A percentile compares a stretch with the other conserved stretches of the same genome.
Evolutionary conservation across 2,113 vertebrate species (phyloP).

Genomic region (Pseudopipra pipra): DNA sequence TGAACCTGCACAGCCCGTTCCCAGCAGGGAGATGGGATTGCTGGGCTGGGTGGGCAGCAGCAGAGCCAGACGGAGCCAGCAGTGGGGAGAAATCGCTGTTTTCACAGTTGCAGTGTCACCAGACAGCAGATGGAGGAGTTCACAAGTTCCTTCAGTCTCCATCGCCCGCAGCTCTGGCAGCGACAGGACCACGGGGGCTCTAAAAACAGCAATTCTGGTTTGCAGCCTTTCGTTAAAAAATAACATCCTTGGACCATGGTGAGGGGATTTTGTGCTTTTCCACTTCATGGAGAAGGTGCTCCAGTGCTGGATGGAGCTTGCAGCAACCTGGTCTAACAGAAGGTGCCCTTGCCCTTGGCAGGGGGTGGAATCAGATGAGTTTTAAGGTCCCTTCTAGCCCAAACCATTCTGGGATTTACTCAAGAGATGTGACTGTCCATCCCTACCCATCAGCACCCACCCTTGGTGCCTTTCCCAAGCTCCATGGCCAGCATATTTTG

Average conservation of each 20-base stretch:
- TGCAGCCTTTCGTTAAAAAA: not conserved
- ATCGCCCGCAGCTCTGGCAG: not conserved
- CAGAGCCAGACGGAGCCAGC: not conserved
- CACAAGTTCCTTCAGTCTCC: not conserved
- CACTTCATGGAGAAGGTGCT: too few relatives aligned
- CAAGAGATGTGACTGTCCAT: fast-evolving
- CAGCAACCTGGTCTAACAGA: not conserved
- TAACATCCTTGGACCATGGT: fast-evolving
- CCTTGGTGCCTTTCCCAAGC: not conserved
- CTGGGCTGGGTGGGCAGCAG: not conserved
- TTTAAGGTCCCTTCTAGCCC: not conserved
- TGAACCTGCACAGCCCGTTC: not conserved
- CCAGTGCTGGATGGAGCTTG: fast-evolving
- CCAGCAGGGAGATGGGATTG: not conserved
- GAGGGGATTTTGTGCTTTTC: not conserved
- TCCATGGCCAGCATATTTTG: fast-evolving
- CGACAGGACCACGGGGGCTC: fast-evolving
- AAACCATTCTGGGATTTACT: not conserved
- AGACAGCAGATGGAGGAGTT: conserved; percentile 1
- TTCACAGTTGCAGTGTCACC: not conserved
- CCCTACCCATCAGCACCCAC: not conserved
- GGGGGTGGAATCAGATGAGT: not conserved
- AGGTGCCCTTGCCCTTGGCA: not conserved
- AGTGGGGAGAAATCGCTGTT: not conserved
- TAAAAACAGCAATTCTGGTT: fast-evolving